Evolutionary conservation across 2,113 vertebrate species (phyloP), one percentile per base, ranked within the genome.

Genomic region (Oreocharis arfaki): DNA sequence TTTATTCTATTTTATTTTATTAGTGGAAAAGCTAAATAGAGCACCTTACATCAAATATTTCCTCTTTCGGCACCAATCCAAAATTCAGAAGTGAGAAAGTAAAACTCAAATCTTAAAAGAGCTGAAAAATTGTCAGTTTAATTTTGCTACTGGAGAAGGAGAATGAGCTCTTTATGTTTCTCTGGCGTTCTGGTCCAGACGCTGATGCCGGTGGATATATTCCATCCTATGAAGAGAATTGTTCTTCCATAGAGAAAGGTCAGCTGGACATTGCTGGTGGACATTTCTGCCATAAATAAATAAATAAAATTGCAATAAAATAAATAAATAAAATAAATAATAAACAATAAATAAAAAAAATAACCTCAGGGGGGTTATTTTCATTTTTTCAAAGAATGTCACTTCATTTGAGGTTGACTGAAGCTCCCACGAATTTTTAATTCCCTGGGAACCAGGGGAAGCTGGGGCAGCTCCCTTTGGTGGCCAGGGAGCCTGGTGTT

Each of bases 301-400:
- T 49, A 49, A 49, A 49, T 49, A 13, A 23, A 47, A 47, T 41
- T n/a, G n/a, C n/a, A n/a, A 39, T 39, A 12, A 6, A 47, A 47
- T 47, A 24, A 47, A 49, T 49, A 49, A 23, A 23, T 49, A 49
- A 49, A 49, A 49, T 12, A 12, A 47, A 23, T 10, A 46, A 46
- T 19, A 46, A 46, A 46, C 20, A 44, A 19, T 46, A 20, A 46
- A 46, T 46, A 46, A 46, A 46, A 46, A 13, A 49, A 49, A 49
- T 22, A 49, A 33, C 13, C 18, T 76, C 2, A 0, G 1, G 3
- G 1, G 1, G 4, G 7, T 84, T 41, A 32, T 53, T 89, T 77
- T 6, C 46, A 7, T 5, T 64, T 93, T 93, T 86, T 42, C 12
- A 81, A 53, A 86, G 14, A 11, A 60, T 12, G 16, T 55, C 35